Evolutionary conservation across 2,113 vertebrate genomes (phyloP).

Genomic region (Gulo gulo): DNA sequence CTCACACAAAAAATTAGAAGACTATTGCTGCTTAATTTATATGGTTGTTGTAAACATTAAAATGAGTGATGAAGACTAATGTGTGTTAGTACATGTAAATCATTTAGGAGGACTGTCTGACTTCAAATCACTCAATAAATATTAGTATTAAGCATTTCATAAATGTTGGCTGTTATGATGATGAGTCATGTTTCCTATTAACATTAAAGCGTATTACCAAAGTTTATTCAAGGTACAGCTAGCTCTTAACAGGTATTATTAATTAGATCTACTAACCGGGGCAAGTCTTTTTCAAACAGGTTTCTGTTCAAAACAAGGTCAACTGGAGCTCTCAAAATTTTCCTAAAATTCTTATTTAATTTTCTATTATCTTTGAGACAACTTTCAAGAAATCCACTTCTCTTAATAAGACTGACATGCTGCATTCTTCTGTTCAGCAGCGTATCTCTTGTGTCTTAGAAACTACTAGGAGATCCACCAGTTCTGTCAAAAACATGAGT

Average conservation of each 20-base stretch:
- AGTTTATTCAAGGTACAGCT: not conserved
- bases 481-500: not conserved
- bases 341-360: not conserved
- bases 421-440: not conserved
- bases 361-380: not conserved
- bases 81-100: not conserved
- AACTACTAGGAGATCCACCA: not conserved
- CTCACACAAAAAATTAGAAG: not conserved
- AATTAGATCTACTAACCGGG: slow-evolving; percentile 3
- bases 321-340: not conserved
- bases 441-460: not conserved
- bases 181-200: not conserved
- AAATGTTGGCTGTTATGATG: not conserved
- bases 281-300: not conserved
- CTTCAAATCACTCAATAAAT: not conserved
- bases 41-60: not conserved
- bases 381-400: not conserved
- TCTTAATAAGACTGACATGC: not conserved
- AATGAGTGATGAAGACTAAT: not conserved
- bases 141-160: not conserved
- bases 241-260: not conserved
- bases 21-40: not conserved
- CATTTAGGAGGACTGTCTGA: not conserved
- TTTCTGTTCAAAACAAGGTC: slow-evolving; percentile 13
- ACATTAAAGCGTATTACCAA: not conserved